Evolutionary conservation across 2,888 invertebrate species (phyloP), one percentile per base, ranked within the genome.

Genomic region (Drosophila greeni): DNA sequence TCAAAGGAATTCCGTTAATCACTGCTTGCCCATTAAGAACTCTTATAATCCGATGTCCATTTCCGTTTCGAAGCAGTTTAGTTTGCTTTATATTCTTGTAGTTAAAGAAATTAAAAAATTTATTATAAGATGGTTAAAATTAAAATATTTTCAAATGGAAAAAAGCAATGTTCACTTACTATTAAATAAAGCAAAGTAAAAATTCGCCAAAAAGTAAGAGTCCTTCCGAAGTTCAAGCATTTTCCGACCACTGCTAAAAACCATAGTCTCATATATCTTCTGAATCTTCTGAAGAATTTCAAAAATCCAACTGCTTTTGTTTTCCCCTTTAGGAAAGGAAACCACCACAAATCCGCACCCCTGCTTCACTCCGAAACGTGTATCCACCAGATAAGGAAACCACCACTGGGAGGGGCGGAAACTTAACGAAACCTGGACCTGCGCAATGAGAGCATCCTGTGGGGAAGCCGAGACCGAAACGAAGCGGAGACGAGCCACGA

Each of bases 381-480:
- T 23, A 39, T 3, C 20, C 47, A 20, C 20, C 37, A 12, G 9
- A 52, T 3, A 23, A 23, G 1, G 3, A 34, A 29, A 2, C 7
- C 40, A 43, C 33, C 33, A 20, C 26, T 6, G 11, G 2, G 11
- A 29, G 67, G 54, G 45, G 61, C 6, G 7, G 16, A 45, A 67
- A 74, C 56, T 72, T 1, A 70, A 79, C 75, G 74, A 66, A 54
- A 49, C 7, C n/a, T 18, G 66, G 66, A 58, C 73, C 53, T 80
- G 57, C 37, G 31, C 53, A 62, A 12, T 29, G 65, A 37, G 49
- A 24, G 51, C 43, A 33, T 45, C 24, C 49, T 37, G 36, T 52
- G 66, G 48, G 29, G 24, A 47, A 58, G 16, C 59, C 52, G 52
- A 53, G 40, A 1, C 12, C 9, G n/a, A 45, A 11, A 24, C 61